Base-by-base conservation (phyloP, 92 coral and sea anemone genomes). In the Meandrina meandrites region DNA sequence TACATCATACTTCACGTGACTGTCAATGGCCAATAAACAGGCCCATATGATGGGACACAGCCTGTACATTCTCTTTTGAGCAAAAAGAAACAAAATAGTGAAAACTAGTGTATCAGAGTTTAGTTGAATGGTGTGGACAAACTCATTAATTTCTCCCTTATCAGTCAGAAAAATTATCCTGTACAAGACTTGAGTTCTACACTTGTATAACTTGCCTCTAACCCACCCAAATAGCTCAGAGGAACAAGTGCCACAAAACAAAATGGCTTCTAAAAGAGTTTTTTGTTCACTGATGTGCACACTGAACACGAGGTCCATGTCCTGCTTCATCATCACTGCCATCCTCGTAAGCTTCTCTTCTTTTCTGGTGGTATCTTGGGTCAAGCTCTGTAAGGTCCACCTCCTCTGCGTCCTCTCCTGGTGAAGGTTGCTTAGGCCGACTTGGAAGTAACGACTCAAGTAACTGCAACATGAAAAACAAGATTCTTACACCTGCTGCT, bases 281-380 rank as follows among this genome's bases (percentile, higher is more conserved):
- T 53, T 81, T 7, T 70, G 31, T 58, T 88, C 89, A 96, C 75
- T 96, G 99, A 70, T 96, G 99, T 34, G 99, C 99, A 83, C 99
- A 96, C 81, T 93, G 99, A 15, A 96, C 98, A 51, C 88, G 90
- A n/a, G 98, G 98, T 15, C 98, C 98, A 48, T 90, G 94, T 10
- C 92, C 92, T 53, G 90, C 78, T 48, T 96, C 99, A 18, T 96
- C 99, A 57, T 96, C 99, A 36, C 98, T 95, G 68, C 93, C 98
- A 28, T 92, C 95, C 15, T 95, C 97, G 86, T 92, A 96, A 5
- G 94, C 98, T 67, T 93, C 97, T 80, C 93, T 93, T 86, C 98
- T 88, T 47, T 90, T 90, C 48, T 85, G 86, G 15, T 81, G 83
- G 71, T 92, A 83, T 62, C 93, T 89, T 17, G 98, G 93, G 76